Evolutionary conservation across 1,140 invertebrate genomes (phyloP).

Genomic region (Caenorhabditis brenneri): DNA sequence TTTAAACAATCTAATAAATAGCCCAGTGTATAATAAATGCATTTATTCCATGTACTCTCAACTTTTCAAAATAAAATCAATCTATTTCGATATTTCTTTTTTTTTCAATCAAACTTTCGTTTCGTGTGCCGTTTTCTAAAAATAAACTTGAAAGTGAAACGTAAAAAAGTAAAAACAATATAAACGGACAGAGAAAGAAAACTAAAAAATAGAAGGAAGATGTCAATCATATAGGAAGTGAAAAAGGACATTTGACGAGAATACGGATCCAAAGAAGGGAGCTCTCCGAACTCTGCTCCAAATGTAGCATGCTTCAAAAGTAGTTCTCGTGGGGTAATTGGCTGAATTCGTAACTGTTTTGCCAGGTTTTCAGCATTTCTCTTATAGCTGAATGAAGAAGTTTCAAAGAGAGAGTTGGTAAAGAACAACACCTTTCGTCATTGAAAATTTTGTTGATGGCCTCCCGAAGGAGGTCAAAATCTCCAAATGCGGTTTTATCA

Average conservation of each 20-base stretch:
- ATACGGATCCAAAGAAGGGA: slow-evolving; percentile 3
- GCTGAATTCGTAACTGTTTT: not conserved
- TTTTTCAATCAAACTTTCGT: not conserved
- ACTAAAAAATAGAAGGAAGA: not conserved
- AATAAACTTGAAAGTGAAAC: not conserved
- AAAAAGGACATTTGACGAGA: slow-evolving; percentile 6
- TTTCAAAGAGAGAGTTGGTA: not conserved
- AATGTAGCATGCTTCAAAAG: slow-evolving; percentile 11
- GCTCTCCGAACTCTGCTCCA: slow-evolving; percentile 16
- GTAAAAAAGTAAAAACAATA: not conserved
- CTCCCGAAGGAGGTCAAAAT: not conserved
- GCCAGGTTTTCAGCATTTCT: not conserved
- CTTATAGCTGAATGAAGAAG: not conserved
- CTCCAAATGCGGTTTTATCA: slow-evolving; percentile 41
- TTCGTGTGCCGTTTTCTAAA: too few relatives aligned
- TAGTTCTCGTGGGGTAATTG: not conserved
- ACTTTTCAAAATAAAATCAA: not conserved
- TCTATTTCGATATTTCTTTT: not conserved
- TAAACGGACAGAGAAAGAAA: not conserved
- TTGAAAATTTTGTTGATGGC: slow-evolving; percentile 32
- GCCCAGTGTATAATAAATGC: not conserved
- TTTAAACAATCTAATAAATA: not conserved
- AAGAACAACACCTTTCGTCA: slow-evolving; percentile 24
- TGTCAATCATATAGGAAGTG: slow-evolving; percentile 1
- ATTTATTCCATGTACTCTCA: not conserved